These are phyloP conservation scores for Epizoanthus rinbou DNA, from an alignment of 92 coral and sea anemone genomes.

Conservation along the genomic window DNA sequence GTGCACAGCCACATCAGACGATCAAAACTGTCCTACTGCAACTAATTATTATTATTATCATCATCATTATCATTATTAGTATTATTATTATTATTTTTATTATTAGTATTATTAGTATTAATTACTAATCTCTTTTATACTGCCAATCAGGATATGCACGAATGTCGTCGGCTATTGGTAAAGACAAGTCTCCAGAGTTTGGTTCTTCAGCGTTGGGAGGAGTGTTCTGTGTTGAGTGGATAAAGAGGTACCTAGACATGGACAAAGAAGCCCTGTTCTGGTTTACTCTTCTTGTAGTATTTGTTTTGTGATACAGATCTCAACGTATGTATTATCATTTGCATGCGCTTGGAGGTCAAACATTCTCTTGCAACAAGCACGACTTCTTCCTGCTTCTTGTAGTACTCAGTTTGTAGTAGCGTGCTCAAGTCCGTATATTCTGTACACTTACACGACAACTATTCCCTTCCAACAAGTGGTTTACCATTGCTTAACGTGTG, in stretches of 20 bases:
- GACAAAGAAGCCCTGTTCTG: too few species aligned
- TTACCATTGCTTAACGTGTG: constrained; percentile 44
- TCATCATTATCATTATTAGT: too few species aligned
- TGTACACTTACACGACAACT: constrained; percentile 61
- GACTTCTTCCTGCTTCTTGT: constrained; percentile 42
- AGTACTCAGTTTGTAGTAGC: too few species aligned
- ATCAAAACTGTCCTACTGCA: too few species aligned
- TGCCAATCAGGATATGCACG: constrained; percentile 77
- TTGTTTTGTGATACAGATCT: not conserved
- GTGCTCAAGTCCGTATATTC: not conserved
- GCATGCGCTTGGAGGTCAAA: constrained; percentile 59
- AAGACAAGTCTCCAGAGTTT: constrained; percentile 95
- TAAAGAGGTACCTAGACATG: constrained; percentile 65
- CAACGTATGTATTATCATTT: not conserved
- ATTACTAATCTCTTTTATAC: not conserved
- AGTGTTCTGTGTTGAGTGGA: constrained; percentile 91
- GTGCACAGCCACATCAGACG: too few species aligned
- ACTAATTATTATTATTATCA: too few species aligned
- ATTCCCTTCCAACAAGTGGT: constrained; percentile 97
- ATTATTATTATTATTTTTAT: too few species aligned
- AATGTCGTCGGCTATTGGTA: constrained; percentile 94
- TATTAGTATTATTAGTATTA: too few species aligned
- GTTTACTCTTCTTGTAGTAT: too few species aligned
- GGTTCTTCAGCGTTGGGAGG: constrained; percentile 95
- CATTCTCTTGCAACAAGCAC: constrained; percentile 95